Percentiles rank a stretch among this genome's conserved stretches.
Evolutionary conservation across 2,888 invertebrate species (phyloP).

Genomic region (Operophtera brumata): DNA sequence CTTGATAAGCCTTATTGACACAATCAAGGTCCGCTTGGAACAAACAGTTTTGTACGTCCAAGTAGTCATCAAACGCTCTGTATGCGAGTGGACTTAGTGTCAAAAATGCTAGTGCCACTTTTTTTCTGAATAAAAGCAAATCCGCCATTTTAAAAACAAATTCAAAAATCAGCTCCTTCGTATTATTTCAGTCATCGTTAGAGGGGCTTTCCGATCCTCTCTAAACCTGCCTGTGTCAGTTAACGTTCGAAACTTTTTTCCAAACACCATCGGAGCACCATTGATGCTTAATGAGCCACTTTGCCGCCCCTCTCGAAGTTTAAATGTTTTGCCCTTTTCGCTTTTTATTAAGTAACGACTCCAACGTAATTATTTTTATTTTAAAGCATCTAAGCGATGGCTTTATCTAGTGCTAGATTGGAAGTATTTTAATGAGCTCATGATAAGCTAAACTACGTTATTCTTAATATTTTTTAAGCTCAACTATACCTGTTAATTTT

Average conservation of each 20-base stretch:
- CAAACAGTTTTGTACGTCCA: too few relatives aligned
- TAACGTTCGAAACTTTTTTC: conserved; percentile 41
- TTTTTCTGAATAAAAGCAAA: too few relatives aligned
- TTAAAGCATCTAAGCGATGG: conserved; percentile 11
- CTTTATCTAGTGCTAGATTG: conserved; percentile 6
- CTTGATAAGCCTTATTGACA: too few relatives aligned
- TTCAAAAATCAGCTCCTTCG: background rate
- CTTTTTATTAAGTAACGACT: conserved; percentile 38
- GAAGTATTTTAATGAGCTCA: background rate
- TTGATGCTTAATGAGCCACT: conserved; percentile 69
- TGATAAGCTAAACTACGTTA: background rate
- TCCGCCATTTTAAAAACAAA: too few relatives aligned
- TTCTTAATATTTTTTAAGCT: background rate
- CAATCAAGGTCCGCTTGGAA: too few relatives aligned
- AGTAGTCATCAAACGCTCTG: too few relatives aligned
- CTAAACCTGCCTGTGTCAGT: conserved; percentile 22
- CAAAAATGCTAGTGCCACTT: too few relatives aligned
- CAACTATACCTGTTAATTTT: background rate
- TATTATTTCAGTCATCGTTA: conserved; percentile 12
- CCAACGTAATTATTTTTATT: conserved; percentile 23
- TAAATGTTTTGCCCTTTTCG: conserved; percentile 64
- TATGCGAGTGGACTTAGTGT: too few relatives aligned
- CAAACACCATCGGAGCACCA: conserved; percentile 50
- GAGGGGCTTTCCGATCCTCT: conserved; percentile 42
- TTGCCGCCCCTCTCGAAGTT: conserved; percentile 48